Evolutionary conservation across 2,797 vertebrate genomes (phyloP).

Genomic region (Myiotriccus ornatus): DNA sequence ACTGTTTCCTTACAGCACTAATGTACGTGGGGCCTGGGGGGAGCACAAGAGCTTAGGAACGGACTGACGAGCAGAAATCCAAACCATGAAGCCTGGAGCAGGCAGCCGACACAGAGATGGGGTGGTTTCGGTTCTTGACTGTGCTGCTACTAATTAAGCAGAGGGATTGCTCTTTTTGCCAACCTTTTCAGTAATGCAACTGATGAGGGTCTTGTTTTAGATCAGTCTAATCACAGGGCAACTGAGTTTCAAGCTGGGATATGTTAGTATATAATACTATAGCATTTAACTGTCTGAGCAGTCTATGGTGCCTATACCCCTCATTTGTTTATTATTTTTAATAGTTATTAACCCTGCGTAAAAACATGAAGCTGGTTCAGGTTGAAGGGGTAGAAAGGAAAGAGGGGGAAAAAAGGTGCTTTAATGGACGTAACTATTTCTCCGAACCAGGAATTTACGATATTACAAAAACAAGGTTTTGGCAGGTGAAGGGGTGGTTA

Average conservation of each 20-base stretch:
- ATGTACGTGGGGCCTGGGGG: background rate
- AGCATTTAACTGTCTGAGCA: slow-evolving; percentile 34
- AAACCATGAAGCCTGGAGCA: slow-evolving; percentile 26
- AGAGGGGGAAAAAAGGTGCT: background rate
- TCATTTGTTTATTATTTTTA: slow-evolving; percentile 33
- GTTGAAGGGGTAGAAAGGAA: background rate
- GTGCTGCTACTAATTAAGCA: slow-evolving; percentile 10
- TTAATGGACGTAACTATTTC: background rate
- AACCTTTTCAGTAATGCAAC: background rate
- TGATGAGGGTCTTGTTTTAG: background rate
- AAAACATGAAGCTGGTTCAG: background rate
- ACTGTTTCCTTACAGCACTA: background rate
- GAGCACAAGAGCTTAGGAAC: background rate
- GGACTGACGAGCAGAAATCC: slow-evolving; percentile 30
- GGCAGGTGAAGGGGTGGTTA: slow-evolving; percentile 34
- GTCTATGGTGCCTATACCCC: slow-evolving; percentile 58
- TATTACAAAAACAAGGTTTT: background rate
- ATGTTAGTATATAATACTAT: background rate
- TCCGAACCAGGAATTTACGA: background rate
- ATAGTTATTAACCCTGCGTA: slow-evolving; percentile 3
- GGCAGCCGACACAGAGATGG: background rate
- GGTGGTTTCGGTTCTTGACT: background rate
- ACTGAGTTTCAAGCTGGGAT: background rate
- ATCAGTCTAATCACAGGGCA: background rate
- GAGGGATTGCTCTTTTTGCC: slow-evolving; percentile 3